Conservation (phyloP, 2,888 invertebrate genomes). For the Chouioia cunea region DNA sequence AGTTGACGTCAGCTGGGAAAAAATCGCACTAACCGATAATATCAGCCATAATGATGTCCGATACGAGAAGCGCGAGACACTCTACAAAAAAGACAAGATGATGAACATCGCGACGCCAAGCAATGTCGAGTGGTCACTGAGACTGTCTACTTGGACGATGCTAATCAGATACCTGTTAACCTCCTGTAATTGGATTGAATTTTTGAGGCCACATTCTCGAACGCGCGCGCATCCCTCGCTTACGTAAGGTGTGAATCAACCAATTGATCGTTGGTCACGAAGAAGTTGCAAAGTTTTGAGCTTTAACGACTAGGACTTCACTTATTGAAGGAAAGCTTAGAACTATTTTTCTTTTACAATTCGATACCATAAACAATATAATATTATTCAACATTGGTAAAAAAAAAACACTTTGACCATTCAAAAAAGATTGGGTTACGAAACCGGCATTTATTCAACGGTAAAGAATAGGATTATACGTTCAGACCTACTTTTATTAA, state of each 20-base stretch:
- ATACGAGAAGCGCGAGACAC: not conserved
- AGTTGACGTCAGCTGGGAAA: not conserved
- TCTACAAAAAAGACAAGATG: too few relatives aligned
- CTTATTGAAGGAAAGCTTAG: not conserved
- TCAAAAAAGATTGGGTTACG: too few relatives aligned
- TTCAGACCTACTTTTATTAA: constrained; percentile 10
- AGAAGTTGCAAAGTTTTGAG: not conserved
- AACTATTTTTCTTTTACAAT: too few relatives aligned
- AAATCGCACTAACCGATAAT: constrained; percentile 54
- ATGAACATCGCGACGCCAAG: not conserved
- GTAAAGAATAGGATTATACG: not conserved
- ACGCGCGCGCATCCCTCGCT: constrained; percentile 27
- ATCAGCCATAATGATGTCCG: constrained; percentile 50
- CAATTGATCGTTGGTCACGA: too few relatives aligned
- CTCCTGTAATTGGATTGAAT: constrained; percentile 63
- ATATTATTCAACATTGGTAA: too few relatives aligned
- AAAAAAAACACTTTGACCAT: too few relatives aligned
- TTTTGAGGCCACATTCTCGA: constrained; percentile 60
- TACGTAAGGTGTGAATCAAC: not conserved
- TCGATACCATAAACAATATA: too few relatives aligned
- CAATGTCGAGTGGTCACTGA: constrained; percentile 43
- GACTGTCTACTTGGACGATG: constrained; percentile 47
- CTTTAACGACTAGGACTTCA: not conserved
- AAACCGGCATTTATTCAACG: not conserved
- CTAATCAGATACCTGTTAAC: constrained; percentile 65